phyloP scores from a whole-genome alignment of 2,113 vertebrate genomes.

The Gymnogyps californianus region DNA sequence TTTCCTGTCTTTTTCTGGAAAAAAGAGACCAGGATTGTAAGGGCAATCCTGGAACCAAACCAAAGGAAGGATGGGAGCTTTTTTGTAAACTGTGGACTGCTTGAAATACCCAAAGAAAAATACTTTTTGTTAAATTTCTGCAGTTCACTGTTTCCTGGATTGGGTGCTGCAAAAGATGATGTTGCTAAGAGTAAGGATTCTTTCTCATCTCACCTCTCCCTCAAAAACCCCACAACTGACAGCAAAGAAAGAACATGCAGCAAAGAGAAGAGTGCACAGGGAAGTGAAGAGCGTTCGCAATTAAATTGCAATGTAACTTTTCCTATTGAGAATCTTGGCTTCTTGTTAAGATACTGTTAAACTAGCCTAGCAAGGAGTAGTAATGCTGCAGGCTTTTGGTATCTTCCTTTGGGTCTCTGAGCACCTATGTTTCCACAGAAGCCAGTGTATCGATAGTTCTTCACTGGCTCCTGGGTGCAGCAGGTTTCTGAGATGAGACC shows the following conservation, averaged over 20 bases:
- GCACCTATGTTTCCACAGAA: rapidly evolving
- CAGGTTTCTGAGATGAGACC: neutral
- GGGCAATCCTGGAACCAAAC: neutral
- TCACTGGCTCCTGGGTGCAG: neutral
- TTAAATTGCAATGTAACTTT: neutral
- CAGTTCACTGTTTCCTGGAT: neutral
- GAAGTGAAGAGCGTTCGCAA: neutral
- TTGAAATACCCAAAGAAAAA: neutral
- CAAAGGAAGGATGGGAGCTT: neutral
- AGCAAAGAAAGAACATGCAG: neutral
- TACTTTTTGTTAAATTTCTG: neutral
- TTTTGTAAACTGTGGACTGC: neutral
- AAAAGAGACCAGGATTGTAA: neutral
- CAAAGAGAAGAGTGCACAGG: neutral
- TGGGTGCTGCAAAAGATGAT: neutral
- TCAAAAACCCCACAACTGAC: neutral
- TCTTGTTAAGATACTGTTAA: neutral
- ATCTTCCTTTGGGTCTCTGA: neutral
- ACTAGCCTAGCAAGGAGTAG: no score
- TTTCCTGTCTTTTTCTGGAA: neutral
- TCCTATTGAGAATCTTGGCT: neutral
- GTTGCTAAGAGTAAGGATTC: neutral
- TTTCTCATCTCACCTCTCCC: neutral
- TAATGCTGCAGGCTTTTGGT: neutral
- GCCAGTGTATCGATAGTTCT: neutral